phyloP scores from a whole-genome alignment of 2,113 vertebrate genomes.

The Gallinago undulata region DNA sequence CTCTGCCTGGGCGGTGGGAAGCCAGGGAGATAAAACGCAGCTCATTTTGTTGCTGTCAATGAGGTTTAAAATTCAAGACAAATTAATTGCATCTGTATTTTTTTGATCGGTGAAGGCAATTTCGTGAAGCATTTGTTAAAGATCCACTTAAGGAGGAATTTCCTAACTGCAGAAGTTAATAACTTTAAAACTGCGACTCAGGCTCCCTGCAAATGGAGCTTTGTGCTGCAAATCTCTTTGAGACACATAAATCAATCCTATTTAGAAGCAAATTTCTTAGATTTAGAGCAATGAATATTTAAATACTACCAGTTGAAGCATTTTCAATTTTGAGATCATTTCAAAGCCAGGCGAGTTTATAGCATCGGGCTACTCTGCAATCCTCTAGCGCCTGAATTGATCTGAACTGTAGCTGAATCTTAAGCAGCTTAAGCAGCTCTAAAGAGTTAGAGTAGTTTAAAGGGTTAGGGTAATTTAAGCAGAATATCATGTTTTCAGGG shows the following conservation, averaged over 20 bases:
- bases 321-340: slow-evolving; percentile 41
- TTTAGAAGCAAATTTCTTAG: slow-evolving; percentile 56
- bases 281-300: slow-evolving; percentile 53
- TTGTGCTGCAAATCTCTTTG: slow-evolving; percentile 51
- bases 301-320: slow-evolving; percentile 35
- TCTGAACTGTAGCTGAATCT: background rate
- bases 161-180: slow-evolving; percentile 18
- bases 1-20: background rate
- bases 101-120: background rate
- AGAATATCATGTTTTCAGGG: slow-evolving; percentile 5
- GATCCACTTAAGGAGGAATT: slow-evolving; percentile 13
- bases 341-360: slow-evolving; percentile 16
- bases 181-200: slow-evolving; percentile 33
- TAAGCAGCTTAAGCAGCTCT: slow-evolving; percentile 46
- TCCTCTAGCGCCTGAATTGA: background rate
- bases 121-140: background rate
- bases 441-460: slow-evolving; percentile 16
- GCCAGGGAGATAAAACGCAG: background rate
- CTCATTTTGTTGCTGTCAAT: background rate
- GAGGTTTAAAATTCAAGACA: background rate
- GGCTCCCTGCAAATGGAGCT: background rate
- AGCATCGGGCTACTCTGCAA: background rate
- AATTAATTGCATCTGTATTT: slow-evolving; percentile 7
- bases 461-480: background rate
- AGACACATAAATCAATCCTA: slow-evolving; percentile 54